phyloP scores from a whole-genome alignment of 1,140 invertebrate species.

The Antheraea mylitta region DNA sequence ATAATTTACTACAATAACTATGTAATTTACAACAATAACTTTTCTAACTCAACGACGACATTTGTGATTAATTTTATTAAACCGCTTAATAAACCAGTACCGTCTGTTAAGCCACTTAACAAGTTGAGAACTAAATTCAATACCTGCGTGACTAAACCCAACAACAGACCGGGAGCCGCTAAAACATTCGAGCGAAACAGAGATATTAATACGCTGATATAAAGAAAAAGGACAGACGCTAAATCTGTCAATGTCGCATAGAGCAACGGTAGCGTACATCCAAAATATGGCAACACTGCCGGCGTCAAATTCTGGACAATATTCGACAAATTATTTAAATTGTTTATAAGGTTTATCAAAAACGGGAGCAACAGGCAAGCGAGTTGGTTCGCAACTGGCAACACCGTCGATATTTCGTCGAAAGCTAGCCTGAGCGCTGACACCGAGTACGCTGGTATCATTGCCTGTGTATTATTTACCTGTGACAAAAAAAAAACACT shows the following conservation, averaged over 20 bases:
- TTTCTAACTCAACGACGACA: slow-evolving; percentile 59
- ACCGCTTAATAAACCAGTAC: slow-evolving; percentile 47
- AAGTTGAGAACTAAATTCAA: slow-evolving; percentile 56
- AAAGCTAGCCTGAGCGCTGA: slow-evolving; percentile 58
- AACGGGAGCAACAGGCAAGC: slow-evolving; percentile 60
- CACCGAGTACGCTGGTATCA: slow-evolving; percentile 68
- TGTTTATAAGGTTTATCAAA: slow-evolving; percentile 64
- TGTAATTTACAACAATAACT: slow-evolving; percentile 46
- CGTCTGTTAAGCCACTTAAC: slow-evolving; percentile 54
- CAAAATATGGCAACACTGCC: slow-evolving; percentile 61
- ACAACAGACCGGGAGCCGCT: slow-evolving; percentile 53
- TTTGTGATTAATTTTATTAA: slow-evolving; percentile 61
- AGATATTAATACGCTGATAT: slow-evolving; percentile 65
- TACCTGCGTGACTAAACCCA: slow-evolving; percentile 51
- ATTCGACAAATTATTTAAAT: slow-evolving; percentile 64
- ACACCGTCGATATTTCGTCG: slow-evolving; percentile 59
- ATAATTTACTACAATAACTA: neutral
- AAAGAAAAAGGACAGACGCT: slow-evolving; percentile 63
- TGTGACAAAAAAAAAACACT: slow-evolving; percentile 31
- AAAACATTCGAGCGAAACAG: slow-evolving; percentile 63
- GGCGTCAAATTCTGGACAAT: slow-evolving; percentile 67
- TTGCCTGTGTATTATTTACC: slow-evolving; percentile 52
- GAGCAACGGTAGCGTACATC: slow-evolving; percentile 59
- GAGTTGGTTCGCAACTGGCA: slow-evolving; percentile 62
- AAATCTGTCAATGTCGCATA: slow-evolving; percentile 66